These are phyloP conservation scores for Xestobium rufovillosum DNA, from an alignment of 2,888 invertebrate species.

Conservation along the genomic window DNA sequence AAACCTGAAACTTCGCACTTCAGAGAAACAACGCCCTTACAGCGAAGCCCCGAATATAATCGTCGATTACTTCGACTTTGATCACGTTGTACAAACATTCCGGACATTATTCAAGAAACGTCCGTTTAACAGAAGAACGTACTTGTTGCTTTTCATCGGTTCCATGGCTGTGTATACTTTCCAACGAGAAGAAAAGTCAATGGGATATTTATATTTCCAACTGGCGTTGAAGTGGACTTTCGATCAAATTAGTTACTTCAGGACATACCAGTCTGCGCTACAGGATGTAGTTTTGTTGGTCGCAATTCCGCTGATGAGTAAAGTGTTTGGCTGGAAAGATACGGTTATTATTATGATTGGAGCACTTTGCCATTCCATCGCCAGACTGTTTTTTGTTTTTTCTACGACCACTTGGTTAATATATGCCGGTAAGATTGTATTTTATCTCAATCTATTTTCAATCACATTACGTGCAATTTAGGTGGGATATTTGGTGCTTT, in stretches of 20 bases:
- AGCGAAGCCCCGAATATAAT: conserved; percentile 51
- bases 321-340: conserved; percentile 58
- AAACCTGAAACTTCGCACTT: conserved; percentile 64
- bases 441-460: conserved; percentile 6
- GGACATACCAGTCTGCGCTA: conserved; percentile 61
- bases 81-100: conserved; percentile 58
- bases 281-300: conserved; percentile 65
- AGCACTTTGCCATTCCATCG: conserved; percentile 59
- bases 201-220: conserved; percentile 67
- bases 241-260: conserved; percentile 60
- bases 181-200: conserved; percentile 73
- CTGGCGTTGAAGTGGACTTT: conserved; percentile 66
- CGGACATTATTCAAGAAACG: conserved; percentile 55
- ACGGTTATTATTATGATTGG: conserved; percentile 68
- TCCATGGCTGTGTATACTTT: conserved; percentile 76
- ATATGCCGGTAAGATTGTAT: conserved; percentile 50
- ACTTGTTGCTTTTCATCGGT: conserved; percentile 60
- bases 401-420: conserved; percentile 51
- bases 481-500: conserved; percentile 69
- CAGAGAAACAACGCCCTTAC: conserved; percentile 53
- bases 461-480: too few relatives aligned
- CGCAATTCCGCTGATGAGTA: conserved; percentile 65
- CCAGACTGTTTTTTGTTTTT: conserved; percentile 60
- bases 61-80: conserved; percentile 63
- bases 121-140: conserved; percentile 50